Base-by-base conservation (phyloP, 2,113 vertebrate genomes). In the Sturnira hondurensis region DNA sequence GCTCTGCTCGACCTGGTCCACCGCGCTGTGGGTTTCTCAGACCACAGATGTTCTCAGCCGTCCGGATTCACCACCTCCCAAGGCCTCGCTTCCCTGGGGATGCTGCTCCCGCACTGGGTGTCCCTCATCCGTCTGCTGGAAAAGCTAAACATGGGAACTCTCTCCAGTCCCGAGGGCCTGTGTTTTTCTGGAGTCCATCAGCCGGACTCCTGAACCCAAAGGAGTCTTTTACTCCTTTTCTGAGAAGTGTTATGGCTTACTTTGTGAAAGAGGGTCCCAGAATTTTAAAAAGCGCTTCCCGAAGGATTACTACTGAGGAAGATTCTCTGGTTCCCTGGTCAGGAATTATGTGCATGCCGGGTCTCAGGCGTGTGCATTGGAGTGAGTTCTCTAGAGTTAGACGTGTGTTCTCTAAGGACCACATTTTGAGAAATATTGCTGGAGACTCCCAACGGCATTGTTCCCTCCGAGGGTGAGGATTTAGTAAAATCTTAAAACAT, bases 401-500 rank as follows among this genome's bases (percentile, higher is more conserved):
- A 12, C 28, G 58, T 10, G 1, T 61, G 58, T 33, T 54, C 15
- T 81, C 10, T 89, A n/a, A 83, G 17, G 4, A n/a, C 4, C 3
- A 89, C 28, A 36, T 54, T 90, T 88, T 38, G 17, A 74, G 38
- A 88, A 96, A 81, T 68, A 50, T 7, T 65, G 4, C 52, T 19
- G 65, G 43, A 87, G 28, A 52, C 0, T 67, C 10, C 38, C 82
- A 47, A 22, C 28, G 17, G 31, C 19, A 77, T 33, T 36, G 43
- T 88, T 93, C 45, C 82, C 38, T 47, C 31, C n/a, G 77, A 56
- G 9, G 3, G 24, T 67, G 71, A 47, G 15, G 10, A 33, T 70
- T 83, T 83, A 68, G n/a, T 77, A 52, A 85, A 89, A 61, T 17
- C 15, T 92, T 63, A 38, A 54, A 74, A 63, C 15, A 86, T 86